Conservation (phyloP, 2,888 invertebrate genomes). For the Amaurobius ferox region DNA sequence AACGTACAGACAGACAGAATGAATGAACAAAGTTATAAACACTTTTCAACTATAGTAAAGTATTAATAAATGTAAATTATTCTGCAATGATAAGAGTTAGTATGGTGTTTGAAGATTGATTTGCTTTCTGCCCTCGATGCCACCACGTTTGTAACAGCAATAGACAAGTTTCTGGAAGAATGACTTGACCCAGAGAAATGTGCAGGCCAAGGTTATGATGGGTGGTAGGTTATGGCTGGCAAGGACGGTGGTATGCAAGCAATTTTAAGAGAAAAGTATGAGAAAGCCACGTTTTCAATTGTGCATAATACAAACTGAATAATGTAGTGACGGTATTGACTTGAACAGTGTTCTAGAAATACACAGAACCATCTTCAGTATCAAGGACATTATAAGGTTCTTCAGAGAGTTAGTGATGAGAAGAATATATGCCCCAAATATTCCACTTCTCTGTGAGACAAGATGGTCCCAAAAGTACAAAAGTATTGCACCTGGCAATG, state of each 20-base stretch:
- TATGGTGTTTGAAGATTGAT: too few species aligned
- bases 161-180: not conserved
- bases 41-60: too few species aligned
- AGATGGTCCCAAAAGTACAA: conserved; percentile 18
- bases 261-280: not conserved
- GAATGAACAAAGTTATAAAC: too few species aligned
- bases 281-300: conserved; percentile 1
- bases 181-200: not conserved
- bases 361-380: not conserved
- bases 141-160: not conserved
- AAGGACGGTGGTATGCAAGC: not conserved
- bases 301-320: not conserved
- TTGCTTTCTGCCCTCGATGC: not conserved
- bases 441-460: not conserved
- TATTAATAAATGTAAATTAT: too few species aligned
- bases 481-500: not conserved
- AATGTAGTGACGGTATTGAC: not conserved
- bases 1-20: too few species aligned
- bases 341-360: conserved; percentile 2
- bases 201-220: not conserved
- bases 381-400: conserved; percentile 11
- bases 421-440: not conserved
- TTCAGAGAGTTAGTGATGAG: not conserved
- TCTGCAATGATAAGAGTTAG: too few species aligned
- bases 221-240: not conserved